phyloP scores from a whole-genome alignment of 2,113 vertebrate species.

The Limanda limanda region DNA sequence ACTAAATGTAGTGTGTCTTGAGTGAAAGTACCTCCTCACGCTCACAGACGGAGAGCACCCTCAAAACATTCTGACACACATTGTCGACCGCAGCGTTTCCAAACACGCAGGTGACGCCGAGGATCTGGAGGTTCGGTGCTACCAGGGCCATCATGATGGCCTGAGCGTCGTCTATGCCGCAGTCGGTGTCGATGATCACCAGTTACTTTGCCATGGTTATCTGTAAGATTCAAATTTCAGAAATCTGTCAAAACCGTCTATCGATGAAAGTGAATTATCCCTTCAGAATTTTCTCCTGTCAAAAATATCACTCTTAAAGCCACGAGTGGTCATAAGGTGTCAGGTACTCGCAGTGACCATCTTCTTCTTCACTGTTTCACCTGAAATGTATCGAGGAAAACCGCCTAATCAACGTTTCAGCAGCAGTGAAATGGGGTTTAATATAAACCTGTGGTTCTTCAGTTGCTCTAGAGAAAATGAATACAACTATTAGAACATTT shows the following conservation, averaged over 20 bases:
- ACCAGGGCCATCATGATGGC: slow-evolving; percentile 82
- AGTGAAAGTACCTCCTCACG: slow-evolving; percentile 63
- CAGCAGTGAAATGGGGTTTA: too few relatives aligned
- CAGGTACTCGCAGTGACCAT: too few relatives aligned
- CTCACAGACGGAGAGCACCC: slow-evolving; percentile 79
- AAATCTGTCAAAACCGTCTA: neutral
- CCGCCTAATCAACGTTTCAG: too few relatives aligned
- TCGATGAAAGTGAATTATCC: neutral
- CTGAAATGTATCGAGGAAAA: too few relatives aligned
- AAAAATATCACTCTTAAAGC: neutral
- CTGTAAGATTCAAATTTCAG: neutral
- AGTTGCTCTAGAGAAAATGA: too few relatives aligned
- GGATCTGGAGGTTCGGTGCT: slow-evolving; percentile 69
- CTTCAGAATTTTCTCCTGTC: neutral
- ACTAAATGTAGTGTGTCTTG: too few relatives aligned
- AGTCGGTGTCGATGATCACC: slow-evolving; percentile 84
- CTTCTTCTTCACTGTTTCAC: too few relatives aligned
- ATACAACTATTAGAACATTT: too few relatives aligned
- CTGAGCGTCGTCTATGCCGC: slow-evolving; percentile 85
- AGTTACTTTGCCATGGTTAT: slow-evolving; percentile 75
- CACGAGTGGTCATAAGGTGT: too few relatives aligned
- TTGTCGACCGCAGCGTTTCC: slow-evolving; percentile 78
- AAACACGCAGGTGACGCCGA: slow-evolving; percentile 83
- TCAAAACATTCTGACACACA: slow-evolving; percentile 82
- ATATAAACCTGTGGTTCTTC: too few relatives aligned